Percentiles rank a stretch among this genome's conserved stretches.
Evolutionary conservation across 2,888 invertebrate genomes (phyloP).

Genomic region (Eumacrocentrus americanus): DNA sequence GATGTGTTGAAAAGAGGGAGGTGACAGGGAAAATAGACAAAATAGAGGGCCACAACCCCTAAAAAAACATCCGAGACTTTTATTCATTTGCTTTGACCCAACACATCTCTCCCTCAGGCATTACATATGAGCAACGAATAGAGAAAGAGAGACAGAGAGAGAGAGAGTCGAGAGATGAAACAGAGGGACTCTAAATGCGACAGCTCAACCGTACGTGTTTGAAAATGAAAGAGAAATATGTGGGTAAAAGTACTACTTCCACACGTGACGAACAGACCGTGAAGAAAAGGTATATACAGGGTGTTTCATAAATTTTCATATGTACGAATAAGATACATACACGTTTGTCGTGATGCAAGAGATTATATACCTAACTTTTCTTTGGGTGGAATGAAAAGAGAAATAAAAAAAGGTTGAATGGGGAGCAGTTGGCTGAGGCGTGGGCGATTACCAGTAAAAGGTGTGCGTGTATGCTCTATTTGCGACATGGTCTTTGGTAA

Average conservation of each 20-base stretch:
- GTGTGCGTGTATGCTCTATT: not conserved
- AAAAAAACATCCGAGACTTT: not conserved
- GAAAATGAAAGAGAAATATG: slow-evolving; percentile 14
- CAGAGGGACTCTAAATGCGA: too few species aligned
- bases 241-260: slow-evolving; percentile 52
- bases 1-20: not conserved
- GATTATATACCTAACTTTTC: not conserved
- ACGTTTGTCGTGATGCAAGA: not conserved
- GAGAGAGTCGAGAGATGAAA: too few species aligned
- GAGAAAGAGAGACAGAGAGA: too few species aligned
- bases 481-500: not conserved
- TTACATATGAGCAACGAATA: too few species aligned
- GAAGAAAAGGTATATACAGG: slow-evolving; percentile 48
- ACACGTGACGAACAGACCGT: slow-evolving; percentile 55
- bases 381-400: not conserved
- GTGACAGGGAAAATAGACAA: not conserved
- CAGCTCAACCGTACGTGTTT: too few species aligned
- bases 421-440: not conserved
- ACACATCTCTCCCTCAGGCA: not conserved
- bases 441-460: not conserved
- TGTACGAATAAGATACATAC: not conserved
- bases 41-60: not conserved
- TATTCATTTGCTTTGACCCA: not conserved
- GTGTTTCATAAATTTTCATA: slow-evolving; percentile 48
- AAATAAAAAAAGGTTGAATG: not conserved